A percentile compares a stretch with the other conserved stretches of the same genome.
These are phyloP conservation scores for Proterorhinus semilunaris DNA, from an alignment of 2,113 vertebrate species.

Conservation along the genomic window DNA sequence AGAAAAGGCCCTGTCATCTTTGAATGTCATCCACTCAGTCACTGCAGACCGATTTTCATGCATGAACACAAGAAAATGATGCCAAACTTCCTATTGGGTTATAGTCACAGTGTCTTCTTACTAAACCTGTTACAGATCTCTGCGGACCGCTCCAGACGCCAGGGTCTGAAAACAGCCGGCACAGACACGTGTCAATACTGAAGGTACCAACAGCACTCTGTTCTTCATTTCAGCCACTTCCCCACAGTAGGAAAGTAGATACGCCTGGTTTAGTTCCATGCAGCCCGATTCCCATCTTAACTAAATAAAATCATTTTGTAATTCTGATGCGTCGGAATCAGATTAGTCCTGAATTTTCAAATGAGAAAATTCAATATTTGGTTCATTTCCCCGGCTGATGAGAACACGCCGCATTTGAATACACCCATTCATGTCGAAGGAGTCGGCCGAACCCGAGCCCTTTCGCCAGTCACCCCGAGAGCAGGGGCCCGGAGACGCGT, in stretches of 20 bases:
- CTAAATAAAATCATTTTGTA: slow-evolving; percentile 7
- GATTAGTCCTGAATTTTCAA: slow-evolving; percentile 5
- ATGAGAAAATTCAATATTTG: slow-evolving; percentile 5
- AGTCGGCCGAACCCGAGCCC: slow-evolving; percentile 8
- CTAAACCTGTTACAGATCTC: background rate
- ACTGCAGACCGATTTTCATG: too few relatives aligned
- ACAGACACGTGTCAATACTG: background rate
- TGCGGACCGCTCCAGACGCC: background rate
- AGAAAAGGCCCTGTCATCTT: too few relatives aligned
- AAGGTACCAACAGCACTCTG: background rate
- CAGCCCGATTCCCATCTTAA: background rate
- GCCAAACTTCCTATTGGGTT: background rate
- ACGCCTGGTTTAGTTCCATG: background rate
- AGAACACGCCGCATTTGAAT: background rate
- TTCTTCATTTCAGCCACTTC: background rate
- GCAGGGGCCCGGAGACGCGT: slow-evolving; percentile 48
- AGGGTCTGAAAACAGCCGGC: background rate
- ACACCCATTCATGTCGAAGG: slow-evolving; percentile 18
- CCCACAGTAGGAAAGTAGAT: background rate
- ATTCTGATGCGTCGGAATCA: slow-evolving; percentile 7
- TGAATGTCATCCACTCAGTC: too few relatives aligned
- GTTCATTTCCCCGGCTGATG: slow-evolving; percentile 1
- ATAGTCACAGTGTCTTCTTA: background rate
- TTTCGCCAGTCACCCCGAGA: slow-evolving; percentile 28
- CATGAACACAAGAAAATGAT: background rate